Evolutionary conservation across 2,113 vertebrate genomes (phyloP).

Genomic region (Gnathonemus echidnorhynchus): DNA sequence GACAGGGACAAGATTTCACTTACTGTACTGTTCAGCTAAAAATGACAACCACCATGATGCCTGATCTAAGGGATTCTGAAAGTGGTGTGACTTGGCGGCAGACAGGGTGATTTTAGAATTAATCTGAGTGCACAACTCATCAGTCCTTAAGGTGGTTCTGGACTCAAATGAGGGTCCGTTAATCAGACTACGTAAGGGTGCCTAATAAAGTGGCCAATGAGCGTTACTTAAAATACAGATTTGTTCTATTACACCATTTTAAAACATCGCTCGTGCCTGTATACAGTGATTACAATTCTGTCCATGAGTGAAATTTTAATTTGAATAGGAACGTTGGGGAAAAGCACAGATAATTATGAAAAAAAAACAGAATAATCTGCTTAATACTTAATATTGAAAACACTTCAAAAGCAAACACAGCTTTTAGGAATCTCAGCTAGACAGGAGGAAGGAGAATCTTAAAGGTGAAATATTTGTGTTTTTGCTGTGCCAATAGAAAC

Average conservation of each 20-base stretch:
- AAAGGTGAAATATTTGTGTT: neutral
- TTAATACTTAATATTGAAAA: neutral
- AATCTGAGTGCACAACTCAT: neutral
- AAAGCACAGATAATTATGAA: neutral
- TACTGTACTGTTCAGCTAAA: neutral
- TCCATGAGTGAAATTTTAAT: neutral
- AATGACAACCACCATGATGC: neutral
- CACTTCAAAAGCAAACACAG: neutral
- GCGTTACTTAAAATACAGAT: neutral
- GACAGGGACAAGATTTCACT: neutral
- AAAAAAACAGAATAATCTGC: neutral
- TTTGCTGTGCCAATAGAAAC: neutral
- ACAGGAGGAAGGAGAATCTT: neutral
- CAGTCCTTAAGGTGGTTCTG: neutral
- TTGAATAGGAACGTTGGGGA: neutral
- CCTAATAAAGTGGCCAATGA: neutral
- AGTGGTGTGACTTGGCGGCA: neutral
- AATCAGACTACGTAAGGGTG: neutral
- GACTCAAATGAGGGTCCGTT: neutral
- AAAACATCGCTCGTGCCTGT: neutral
- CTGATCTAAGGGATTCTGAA: neutral
- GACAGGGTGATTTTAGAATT: neutral
- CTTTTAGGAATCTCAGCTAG: neutral
- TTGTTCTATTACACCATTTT: neutral
- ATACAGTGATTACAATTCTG: neutral